Base-by-base conservation (phyloP, 1,140 invertebrate genomes). In the Drosophila micromelanica region DNA sequence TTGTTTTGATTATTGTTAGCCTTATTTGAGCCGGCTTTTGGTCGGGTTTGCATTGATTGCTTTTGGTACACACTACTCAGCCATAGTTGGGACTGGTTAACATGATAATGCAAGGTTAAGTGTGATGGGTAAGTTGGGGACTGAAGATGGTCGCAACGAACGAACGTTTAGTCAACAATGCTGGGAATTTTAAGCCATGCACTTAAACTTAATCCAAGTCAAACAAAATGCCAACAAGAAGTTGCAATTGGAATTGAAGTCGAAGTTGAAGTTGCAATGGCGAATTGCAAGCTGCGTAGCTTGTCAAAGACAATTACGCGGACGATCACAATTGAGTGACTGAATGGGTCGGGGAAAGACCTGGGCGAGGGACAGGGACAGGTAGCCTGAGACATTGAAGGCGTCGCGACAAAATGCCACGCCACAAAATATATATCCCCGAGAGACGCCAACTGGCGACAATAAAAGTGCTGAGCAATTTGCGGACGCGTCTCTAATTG, bases 291-390 rank as follows among this genome's bases (percentile, higher is more conserved):
- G 62, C 76, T 46, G 67, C 70, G 60, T 56, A 78, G 54, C 71
- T 74, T 90, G 87, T 90, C 79, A 90, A 81, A 73, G 78, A 64
- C 87, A 90, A 90, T 90, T 90, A 90, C 87, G 63, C 35, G 71
- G 56, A 64, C 64, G 49, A 61, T 67, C 59, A 63, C 45, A 70
- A 72, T 76, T 79, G 75, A 74, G 51, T 72, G 60, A 81, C 69
- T 73, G 77, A 56, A 51, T 43, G 56, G 56, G 0, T 6, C 1
- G 27, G 15, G 6, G 6, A 20, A 23, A 43, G 38, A 3, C n/a
- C 12, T n/a, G 12, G 11, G 20, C 1, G n/a, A 9, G 8, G 42
- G 35, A n/a, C 38, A 40, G 46, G 17, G n/a, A n/a, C n/a, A 35
- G 40, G 45, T 2, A 68, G n/a, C 20, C 32, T 42, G 27, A 55